Evolutionary conservation across 2,113 vertebrate genomes (phyloP).

Genomic region (Falco punctatus): DNA sequence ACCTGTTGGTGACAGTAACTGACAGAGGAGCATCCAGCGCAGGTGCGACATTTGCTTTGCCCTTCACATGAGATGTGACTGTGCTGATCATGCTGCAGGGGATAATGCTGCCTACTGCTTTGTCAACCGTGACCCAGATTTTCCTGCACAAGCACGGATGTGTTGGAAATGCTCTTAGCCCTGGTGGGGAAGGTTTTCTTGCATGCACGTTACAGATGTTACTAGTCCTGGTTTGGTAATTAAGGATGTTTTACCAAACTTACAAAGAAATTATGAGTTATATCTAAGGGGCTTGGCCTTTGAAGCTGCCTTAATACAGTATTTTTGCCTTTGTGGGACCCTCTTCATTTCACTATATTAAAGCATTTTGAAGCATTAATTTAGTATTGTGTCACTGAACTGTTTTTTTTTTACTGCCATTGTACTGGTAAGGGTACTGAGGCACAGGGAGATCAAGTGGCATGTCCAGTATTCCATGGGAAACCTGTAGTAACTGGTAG

Average conservation of each 20-base stretch:
- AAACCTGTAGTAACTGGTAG: not conserved
- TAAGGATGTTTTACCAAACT: not conserved
- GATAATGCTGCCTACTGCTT: not conserved
- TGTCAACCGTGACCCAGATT: not conserved
- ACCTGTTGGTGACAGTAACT: conserved; percentile 9
- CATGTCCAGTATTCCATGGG: not conserved
- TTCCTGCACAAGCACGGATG: not conserved
- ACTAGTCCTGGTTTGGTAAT: not conserved
- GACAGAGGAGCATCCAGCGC: not conserved
- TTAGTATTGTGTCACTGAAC: not conserved
- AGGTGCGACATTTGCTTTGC: conserved; percentile 32
- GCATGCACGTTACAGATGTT: not conserved
- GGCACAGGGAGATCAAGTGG: not conserved
- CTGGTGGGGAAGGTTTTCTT: not conserved
- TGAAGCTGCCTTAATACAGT: not conserved
- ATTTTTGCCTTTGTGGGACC: not conserved
- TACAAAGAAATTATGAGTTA: not conserved
- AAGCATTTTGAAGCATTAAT: not conserved
- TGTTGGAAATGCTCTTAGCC: not conserved
- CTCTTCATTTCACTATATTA: not conserved
- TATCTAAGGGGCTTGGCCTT: not conserved
- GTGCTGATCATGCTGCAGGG: not conserved
- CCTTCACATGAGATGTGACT: not conserved
- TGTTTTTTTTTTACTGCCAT: not conserved
- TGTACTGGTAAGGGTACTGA: not conserved